These are phyloP conservation scores for Aegithalos caudatus DNA, from an alignment of 2,113 vertebrate species.

Conservation along the genomic window DNA sequence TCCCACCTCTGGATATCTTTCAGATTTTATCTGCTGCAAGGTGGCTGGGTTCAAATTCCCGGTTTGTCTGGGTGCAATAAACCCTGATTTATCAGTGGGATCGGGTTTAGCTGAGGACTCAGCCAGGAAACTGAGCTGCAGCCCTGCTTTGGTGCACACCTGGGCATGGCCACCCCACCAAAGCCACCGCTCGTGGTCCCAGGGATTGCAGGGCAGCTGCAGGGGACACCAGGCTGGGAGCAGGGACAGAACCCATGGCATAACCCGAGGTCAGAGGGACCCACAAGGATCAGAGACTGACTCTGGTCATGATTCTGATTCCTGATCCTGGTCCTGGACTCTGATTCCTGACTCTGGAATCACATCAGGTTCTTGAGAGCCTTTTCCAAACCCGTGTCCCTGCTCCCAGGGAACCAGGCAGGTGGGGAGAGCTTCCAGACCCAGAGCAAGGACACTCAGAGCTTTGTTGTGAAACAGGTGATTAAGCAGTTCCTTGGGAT, in stretches of 20 bases:
- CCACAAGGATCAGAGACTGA: neutral
- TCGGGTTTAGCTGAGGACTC: accelerated
- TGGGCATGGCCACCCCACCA: accelerated
- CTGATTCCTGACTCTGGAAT: neutral
- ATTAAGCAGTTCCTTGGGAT: neutral
- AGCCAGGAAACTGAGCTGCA: neutral
- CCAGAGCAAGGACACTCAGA: neutral
- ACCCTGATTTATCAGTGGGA: neutral
- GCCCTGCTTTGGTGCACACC: neutral
- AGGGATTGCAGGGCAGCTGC: neutral
- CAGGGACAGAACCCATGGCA: neutral
- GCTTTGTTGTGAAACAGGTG: neutral
- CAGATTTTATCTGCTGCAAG: neutral
- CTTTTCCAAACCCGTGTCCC: accelerated
- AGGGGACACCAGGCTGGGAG: neutral
- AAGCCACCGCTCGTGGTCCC: too few relatives aligned
- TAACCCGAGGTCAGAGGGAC: neutral
- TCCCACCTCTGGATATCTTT: neutral
- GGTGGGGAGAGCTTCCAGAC: neutral
- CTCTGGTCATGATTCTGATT: too few relatives aligned
- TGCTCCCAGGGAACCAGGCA: neutral
- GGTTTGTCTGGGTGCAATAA: neutral
- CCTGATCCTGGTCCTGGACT: too few relatives aligned
- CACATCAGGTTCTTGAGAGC: accelerated
- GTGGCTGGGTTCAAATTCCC: neutral